Evolutionary conservation across 2,888 invertebrate genomes (phyloP).

Genomic region (Brachyopa scutellaris): DNA sequence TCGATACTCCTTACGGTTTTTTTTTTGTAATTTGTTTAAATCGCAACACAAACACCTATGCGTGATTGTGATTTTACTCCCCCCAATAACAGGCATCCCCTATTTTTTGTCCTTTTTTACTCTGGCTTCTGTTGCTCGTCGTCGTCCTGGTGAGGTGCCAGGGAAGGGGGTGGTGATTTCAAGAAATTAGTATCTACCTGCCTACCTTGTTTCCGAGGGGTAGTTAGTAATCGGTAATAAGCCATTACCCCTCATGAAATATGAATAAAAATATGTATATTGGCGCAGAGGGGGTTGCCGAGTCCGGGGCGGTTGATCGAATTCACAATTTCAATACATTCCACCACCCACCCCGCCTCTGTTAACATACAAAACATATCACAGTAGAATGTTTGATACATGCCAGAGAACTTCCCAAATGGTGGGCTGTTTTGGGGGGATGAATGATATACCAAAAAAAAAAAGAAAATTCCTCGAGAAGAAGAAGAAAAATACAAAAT

Average conservation of each 20-base stretch:
- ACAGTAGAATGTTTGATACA: slow-evolving; percentile 59
- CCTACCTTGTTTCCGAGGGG: slow-evolving; percentile 72
- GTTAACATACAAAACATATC: slow-evolving; percentile 56
- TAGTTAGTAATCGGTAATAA: slow-evolving; percentile 73
- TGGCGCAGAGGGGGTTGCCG: slow-evolving; percentile 40
- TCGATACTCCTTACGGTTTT: slow-evolving; percentile 24
- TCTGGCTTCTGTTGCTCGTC: slow-evolving; percentile 65
- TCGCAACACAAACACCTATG: slow-evolving; percentile 71
- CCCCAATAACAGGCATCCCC: slow-evolving; percentile 60
- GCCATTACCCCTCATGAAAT: slow-evolving; percentile 73
- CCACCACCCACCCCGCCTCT: slow-evolving; percentile 9
- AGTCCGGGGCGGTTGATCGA: slow-evolving; percentile 51
- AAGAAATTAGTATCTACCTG: slow-evolving; percentile 73
- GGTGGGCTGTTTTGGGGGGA: slow-evolving; percentile 49
- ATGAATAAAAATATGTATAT: slow-evolving; percentile 72
- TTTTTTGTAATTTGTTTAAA: slow-evolving; percentile 64
- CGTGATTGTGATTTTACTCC: slow-evolving; percentile 63
- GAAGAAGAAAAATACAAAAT: slow-evolving; percentile 71
- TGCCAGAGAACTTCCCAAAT: slow-evolving; percentile 41
- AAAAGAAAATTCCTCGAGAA: slow-evolving; percentile 54
- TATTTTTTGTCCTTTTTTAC: slow-evolving; percentile 67
- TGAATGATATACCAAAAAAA: slow-evolving; percentile 44
- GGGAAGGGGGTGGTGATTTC: slow-evolving; percentile 54
- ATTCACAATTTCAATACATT: slow-evolving; percentile 72
- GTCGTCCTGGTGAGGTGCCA: slow-evolving; percentile 46